Base-by-base conservation (phyloP, 2,888 invertebrate genomes). In the Erynnis tages region DNA sequence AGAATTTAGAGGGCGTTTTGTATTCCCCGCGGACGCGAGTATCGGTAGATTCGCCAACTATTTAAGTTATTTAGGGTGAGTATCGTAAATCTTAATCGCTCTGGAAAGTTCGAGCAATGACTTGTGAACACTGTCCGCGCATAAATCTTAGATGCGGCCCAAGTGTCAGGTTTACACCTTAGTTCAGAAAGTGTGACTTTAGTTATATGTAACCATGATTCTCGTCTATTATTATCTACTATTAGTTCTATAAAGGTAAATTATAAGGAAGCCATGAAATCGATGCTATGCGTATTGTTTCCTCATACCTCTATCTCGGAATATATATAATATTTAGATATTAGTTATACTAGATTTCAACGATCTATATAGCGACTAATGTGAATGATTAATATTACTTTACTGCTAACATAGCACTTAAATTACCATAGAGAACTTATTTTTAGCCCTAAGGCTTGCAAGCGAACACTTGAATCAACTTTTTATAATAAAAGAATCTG, bases 11-110 rank as follows among this genome's bases (percentile, higher is more conserved):
- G 47, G 27, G 47, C 47, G 48, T 40, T 48, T 40, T 48, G 48
- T 48, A 40, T 40, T 40, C 48, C 40, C 48, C 4, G 16, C 14
- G 48, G 48, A 32, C 30, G 10, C 30, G 37, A 23, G 38, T 48
- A 48, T 40, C 41, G 40, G 46, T 45, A 69, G 69, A 69, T 68
- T 70, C 55, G 59, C 69, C 70, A 83, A 84, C 79, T 76, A 82
- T 87, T 80, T 74, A 73, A 79, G 82, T 81, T 85, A 86, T 86
- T 85, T 82, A 76, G 76, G 77, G 73, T 71, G 65, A 67, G 66
- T 56, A 63, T 67, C 67, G 70, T 88, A 86, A 87, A 88, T 88
- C 88, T 86, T 85, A 81, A 83, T 85, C 72, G 80, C 57, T 62
- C 71, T 66, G 67, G 73, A 80, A 85, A 78, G 81, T 82, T 73